A percentile compares a stretch with the other conserved stretches of the same genome.
These are phyloP conservation scores for Hydrolagus colliei DNA, from an alignment of 2,797 vertebrate genomes.

Conservation along the genomic window DNA sequence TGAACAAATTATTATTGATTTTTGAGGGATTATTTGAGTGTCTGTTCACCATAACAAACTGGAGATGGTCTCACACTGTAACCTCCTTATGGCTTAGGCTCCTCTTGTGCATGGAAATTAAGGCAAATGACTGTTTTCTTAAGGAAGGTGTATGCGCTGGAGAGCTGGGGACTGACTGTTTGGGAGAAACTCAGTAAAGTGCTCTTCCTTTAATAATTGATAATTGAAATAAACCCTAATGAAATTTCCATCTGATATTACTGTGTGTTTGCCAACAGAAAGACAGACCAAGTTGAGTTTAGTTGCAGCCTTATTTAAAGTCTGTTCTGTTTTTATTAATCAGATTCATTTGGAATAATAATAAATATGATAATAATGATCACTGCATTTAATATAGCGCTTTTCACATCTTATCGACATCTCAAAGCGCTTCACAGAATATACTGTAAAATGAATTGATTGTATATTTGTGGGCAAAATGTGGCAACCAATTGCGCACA, in stretches of 20 bases:
- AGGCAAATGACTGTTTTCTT: conserved; percentile 22
- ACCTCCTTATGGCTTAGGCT: not conserved
- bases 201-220: conserved; percentile 82
- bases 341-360: not conserved
- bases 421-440: too few relatives aligned
- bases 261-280: conserved; percentile 30
- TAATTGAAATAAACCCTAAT: conserved; percentile 83
- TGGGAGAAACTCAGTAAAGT: conserved; percentile 50
- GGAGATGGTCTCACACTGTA: not conserved
- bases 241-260: conserved; percentile 75
- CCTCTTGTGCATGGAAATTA: not conserved
- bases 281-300: not conserved
- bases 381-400: too few relatives aligned
- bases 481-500: too few relatives aligned
- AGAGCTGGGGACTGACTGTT: conserved; percentile 12
- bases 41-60: not conserved
- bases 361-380: too few relatives aligned
- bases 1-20: too few relatives aligned
- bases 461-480: too few relatives aligned
- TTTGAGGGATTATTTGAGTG: not conserved
- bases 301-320: conserved; percentile 1
- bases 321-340: not conserved
- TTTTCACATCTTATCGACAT: too few relatives aligned
- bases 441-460: too few relatives aligned
- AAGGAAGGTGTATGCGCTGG: conserved; percentile 22